Evolutionary conservation across 2,797 vertebrate species (phyloP).

Genomic region (Sebastes steindachneri): DNA sequence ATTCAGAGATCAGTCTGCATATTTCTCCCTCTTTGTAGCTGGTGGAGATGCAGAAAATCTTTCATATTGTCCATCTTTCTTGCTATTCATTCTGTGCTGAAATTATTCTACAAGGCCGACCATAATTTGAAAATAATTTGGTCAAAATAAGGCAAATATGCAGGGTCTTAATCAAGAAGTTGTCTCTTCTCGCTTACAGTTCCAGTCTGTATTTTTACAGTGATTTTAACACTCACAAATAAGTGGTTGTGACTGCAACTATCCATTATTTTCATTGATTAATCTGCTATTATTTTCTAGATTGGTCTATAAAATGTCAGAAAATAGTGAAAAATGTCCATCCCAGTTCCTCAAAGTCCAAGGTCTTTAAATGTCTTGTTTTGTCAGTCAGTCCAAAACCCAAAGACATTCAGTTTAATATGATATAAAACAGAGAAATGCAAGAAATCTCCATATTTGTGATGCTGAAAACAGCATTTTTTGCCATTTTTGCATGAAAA

Average conservation of each 20-base stretch:
- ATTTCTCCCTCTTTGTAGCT: not conserved
- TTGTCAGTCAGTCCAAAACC: too few species aligned
- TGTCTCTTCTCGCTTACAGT: not conserved
- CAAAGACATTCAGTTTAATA: too few species aligned
- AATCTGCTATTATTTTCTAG: too few species aligned
- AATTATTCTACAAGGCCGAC: not conserved
- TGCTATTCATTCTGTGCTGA: not conserved
- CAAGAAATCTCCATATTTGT: too few species aligned
- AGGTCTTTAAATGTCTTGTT: too few species aligned
- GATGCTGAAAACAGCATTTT: too few species aligned
- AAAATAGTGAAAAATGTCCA: too few species aligned
- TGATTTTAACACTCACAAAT: not conserved
- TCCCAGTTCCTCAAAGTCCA: too few species aligned
- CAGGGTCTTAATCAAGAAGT: not conserved
- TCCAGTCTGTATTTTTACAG: not conserved
- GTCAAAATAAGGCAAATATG: not conserved
- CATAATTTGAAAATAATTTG: not conserved
- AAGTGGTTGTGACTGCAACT: too few species aligned
- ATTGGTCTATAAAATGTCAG: too few species aligned
- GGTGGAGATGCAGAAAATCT: not conserved
- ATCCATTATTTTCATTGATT: too few species aligned
- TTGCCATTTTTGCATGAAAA: not conserved
- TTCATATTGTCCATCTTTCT: not conserved
- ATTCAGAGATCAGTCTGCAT: not conserved
- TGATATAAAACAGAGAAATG: too few species aligned